Evolutionary conservation across 2,888 invertebrate species (phyloP).

Genomic region (Heliconius charithonia): DNA sequence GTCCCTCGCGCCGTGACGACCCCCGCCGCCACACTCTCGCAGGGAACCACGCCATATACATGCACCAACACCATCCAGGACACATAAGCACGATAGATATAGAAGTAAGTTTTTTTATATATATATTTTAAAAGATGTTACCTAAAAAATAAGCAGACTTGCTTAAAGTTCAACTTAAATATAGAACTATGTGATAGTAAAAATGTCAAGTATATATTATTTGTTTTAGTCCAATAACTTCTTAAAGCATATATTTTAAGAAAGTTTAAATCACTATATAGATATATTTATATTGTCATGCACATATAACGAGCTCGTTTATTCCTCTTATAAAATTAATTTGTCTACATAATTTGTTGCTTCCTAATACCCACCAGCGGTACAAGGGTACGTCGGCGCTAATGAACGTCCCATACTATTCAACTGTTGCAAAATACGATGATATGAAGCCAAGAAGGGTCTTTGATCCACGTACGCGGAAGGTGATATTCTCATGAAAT

Average conservation of each 20-base stretch:
- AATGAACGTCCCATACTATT: constrained; percentile 63
- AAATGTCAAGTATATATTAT: background rate
- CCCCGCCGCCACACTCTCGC: constrained; percentile 92
- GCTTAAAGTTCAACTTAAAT: too few species aligned
- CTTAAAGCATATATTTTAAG: background rate
- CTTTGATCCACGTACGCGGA: constrained; percentile 60
- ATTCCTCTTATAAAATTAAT: constrained; percentile 30
- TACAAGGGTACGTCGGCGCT: constrained; percentile 40
- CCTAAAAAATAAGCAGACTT: background rate
- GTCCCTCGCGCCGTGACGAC: constrained; percentile 88
- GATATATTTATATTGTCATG: background rate
- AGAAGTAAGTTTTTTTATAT: constrained; percentile 84
- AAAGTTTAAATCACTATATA: background rate
- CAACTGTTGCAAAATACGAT: constrained; percentile 63
- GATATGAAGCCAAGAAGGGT: constrained; percentile 53
- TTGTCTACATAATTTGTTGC: constrained; percentile 45
- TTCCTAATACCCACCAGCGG: constrained; percentile 44
- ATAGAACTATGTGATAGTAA: too few species aligned
- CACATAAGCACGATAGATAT: constrained; percentile 88
- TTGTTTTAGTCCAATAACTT: background rate
- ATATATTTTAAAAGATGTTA: background rate
- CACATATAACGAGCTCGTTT: background rate
- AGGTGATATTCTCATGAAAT: constrained; percentile 57
- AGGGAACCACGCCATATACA: constrained; percentile 87
- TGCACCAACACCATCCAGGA: constrained; percentile 83